Evolutionary conservation across 2,113 vertebrate species (phyloP), one percentile per base, ranked within the genome.

Genomic region (Myrmophylax atrothorax): DNA sequence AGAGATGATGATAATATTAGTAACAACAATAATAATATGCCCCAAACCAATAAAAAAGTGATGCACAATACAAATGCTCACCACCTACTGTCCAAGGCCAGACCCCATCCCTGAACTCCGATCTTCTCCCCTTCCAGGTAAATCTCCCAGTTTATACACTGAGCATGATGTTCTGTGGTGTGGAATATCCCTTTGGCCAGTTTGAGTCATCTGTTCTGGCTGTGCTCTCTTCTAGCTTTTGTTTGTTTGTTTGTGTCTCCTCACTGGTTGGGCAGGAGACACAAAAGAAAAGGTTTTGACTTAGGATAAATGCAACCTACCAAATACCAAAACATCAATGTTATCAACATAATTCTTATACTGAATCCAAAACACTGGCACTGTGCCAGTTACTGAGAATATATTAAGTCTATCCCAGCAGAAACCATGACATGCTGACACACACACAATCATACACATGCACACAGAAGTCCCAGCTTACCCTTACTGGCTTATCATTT

Each of bases 111-210:
- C 38, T 82, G 19, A 60, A 38, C 18, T 7, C 46, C 67, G 13
- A 29, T 5, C n/a, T 26, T 6, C 3, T 2, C 23, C 10, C 9
- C 12, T 82, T 28, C 18, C 23, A 46, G 12, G 16, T 20, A 38
- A 67, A 19, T 38, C 7, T 9, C 9, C 7, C 33, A 38, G 7
- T 53, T 66, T n/a, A 5, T 28, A 14, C 15, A n/a, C 11, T 46
- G 28, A 44, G 2, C 5, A 28, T 0, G 0, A 37, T 0, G 0
- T 52, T 24, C 18, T 28, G 0, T 17, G 23, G 8, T 67, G 8
- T 52, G 24, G 12, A n/a, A 46, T 29, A 46, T 38, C 12, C 12
- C 13, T 17, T 40, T 38, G 28, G 15, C 18, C 28, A 17, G 7
- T 46, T 52, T n/a, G 44, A 7, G 18, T 74, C 33, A 59, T 37